Percentiles rank a stretch among this genome's conserved stretches.
Evolutionary conservation across 2,888 invertebrate genomes (phyloP).

Genomic region (Ecliptopera silaceata): DNA sequence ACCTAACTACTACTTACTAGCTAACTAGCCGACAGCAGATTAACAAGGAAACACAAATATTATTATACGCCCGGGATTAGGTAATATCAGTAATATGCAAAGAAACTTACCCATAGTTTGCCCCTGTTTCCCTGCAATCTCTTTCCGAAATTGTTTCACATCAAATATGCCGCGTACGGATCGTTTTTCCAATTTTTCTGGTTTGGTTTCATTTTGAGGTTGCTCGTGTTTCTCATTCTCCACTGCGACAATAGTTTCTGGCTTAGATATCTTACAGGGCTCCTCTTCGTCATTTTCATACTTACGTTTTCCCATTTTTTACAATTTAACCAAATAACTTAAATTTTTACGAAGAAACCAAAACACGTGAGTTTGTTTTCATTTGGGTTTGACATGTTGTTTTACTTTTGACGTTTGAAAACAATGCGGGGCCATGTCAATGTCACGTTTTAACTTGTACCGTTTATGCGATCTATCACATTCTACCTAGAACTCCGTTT

Average conservation of each 20-base stretch:
- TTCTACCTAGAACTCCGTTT: too few species aligned
- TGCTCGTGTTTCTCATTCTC: slow-evolving; percentile 41
- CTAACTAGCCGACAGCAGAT: too few species aligned
- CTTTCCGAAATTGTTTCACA: slow-evolving; percentile 83
- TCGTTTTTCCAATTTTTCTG: slow-evolving; percentile 27
- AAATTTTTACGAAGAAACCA: slow-evolving; percentile 1
- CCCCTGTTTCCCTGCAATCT: slow-evolving; percentile 75
- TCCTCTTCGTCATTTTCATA: slow-evolving; percentile 50
- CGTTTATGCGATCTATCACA: too few species aligned
- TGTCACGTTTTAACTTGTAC: too few species aligned
- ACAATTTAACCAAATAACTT: slow-evolving; percentile 19
- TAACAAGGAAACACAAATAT: too few species aligned
- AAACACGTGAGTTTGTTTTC: slow-evolving; percentile 55
- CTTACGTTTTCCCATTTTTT: slow-evolving; percentile 69
- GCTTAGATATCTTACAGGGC: slow-evolving; percentile 51
- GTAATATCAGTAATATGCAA: too few species aligned
- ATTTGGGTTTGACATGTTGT: slow-evolving; percentile 22
- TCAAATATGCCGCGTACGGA: slow-evolving; percentile 70
- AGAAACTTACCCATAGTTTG: slow-evolving; percentile 80
- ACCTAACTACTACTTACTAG: too few species aligned
- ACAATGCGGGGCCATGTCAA: neutral
- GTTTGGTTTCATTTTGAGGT: slow-evolving; percentile 52
- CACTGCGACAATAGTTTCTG: slow-evolving; percentile 40
- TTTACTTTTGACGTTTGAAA: neutral
- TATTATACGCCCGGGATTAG: neutral